phyloP scores from a whole-genome alignment of 2,888 invertebrate species.

The Hyppa rectilinea region DNA sequence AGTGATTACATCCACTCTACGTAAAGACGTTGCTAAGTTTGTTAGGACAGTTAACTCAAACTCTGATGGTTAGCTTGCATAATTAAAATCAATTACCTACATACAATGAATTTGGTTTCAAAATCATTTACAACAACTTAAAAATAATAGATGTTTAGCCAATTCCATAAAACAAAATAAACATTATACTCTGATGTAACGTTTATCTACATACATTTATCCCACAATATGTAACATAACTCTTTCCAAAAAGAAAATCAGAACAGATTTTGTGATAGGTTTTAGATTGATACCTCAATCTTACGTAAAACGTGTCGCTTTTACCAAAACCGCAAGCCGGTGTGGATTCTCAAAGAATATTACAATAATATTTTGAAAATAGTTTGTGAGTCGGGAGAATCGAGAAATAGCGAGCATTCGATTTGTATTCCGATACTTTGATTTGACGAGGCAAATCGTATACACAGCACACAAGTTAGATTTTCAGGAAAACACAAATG shows the following conservation, averaged over 20 bases:
- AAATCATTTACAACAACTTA: neutral
- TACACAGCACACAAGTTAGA: neutral
- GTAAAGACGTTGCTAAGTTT: neutral
- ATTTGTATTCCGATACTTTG: conserved; percentile 52
- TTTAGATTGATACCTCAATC: conserved; percentile 52
- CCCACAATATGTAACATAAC: neutral
- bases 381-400: conserved; percentile 5
- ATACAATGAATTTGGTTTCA: neutral
- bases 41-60: neutral
- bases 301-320: conserved; percentile 35
- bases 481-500: conserved; percentile 26
- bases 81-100: neutral
- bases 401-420: conserved; percentile 32
- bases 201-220: neutral
- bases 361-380: conserved; percentile 32
- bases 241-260: conserved; percentile 10
- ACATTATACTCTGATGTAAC: neutral
- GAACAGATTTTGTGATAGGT: conserved; percentile 24
- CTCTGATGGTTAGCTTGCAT: too few relatives aligned
- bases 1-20: neutral
- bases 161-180: neutral
- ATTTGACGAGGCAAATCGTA: conserved; percentile 28
- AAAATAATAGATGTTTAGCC: neutral
- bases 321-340: conserved; percentile 16
- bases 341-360: conserved; percentile 39